Base-by-base conservation (phyloP, 2,888 invertebrate species). In the Caenorhabditis parvicauda region DNA sequence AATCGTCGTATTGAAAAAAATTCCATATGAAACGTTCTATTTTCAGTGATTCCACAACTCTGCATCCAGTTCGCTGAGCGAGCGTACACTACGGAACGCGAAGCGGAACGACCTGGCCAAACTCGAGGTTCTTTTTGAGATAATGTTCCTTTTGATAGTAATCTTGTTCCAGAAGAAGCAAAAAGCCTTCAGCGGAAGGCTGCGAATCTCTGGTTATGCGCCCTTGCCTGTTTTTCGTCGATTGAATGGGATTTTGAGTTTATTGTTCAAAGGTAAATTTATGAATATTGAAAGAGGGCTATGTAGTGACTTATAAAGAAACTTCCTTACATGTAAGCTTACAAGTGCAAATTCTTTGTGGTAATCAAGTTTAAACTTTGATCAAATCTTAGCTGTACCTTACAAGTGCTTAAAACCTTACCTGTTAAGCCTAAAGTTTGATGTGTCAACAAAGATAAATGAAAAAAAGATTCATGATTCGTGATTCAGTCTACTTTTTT, bases 191-290 rank as follows among this genome's bases (percentile, higher is more conserved):
- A 67, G 35, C 48, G 67, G 3, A 73, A 73, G 46, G 39, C 63
- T 2, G 61, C 68, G 6, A 66, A 65, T 49, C 65, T 69, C 47
- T 60, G 71, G 54, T 48, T 73, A 21, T 71, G 70, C 44, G 60
- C 68, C 4, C 53, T 68, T 54, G 61, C 73, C 2, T 63, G 66
- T n/a, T 55, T 72, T 50, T 62, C 73, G 2, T 63, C 71, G 1
- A 28, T 69, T 19, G 54, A 67, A 29, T 73, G 67, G 67, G 66
- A 65, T 55, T 61, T 64, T 29, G 59, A 64, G 3, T 60, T 46
- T 41, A 55, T 69, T 25, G 49, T 69, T 35, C 61, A 69, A 17
- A 64, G 62, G 55, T 58, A 5, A 56, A 56, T 39, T 19, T 28
- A 14, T 29, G 12, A 17, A 29, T n/a, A 7, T 38, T n/a, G n/a